A percentile compares a stretch with the other conserved stretches of the same genome.
Evolutionary conservation across 2,888 invertebrate genomes (phyloP).

Genomic region (Blera fallax): DNA sequence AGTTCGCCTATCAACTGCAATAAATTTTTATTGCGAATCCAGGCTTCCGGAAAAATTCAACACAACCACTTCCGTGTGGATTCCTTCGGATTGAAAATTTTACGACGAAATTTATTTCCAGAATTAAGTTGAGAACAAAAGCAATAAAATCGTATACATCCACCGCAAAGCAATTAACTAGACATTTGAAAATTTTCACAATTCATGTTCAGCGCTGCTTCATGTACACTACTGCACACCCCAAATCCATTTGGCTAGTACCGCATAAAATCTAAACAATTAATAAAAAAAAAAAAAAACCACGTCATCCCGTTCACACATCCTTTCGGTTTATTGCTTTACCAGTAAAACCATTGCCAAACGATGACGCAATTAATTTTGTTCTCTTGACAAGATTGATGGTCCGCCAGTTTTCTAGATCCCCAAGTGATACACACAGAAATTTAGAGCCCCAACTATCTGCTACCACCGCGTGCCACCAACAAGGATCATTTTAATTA

Average conservation of each 20-base stretch:
- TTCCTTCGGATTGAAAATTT: too few species aligned
- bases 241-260: neutral
- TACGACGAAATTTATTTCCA: neutral
- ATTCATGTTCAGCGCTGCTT: neutral
- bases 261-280: slow-evolving; percentile 44
- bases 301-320: slow-evolving; percentile 60
- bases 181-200: neutral
- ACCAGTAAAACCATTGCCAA: slow-evolving; percentile 32
- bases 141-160: neutral
- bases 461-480: neutral
- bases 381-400: slow-evolving; percentile 61
- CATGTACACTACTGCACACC: neutral
- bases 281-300: slow-evolving; percentile 59
- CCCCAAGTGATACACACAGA: slow-evolving; percentile 34
- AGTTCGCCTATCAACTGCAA: too few species aligned
- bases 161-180: neutral
- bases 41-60: too few species aligned
- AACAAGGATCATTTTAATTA: slow-evolving; percentile 65
- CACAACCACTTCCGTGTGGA: too few species aligned
- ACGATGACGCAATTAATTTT: slow-evolving; percentile 69
- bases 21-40: too few species aligned
- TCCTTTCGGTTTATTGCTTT: slow-evolving; percentile 46
- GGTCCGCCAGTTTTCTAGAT: slow-evolving; percentile 43
- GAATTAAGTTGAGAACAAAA: neutral
- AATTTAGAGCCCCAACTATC: slow-evolving; percentile 43